Conservation (phyloP, 2,797 vertebrate species). For the Thaleichthys pacificus region DNA sequence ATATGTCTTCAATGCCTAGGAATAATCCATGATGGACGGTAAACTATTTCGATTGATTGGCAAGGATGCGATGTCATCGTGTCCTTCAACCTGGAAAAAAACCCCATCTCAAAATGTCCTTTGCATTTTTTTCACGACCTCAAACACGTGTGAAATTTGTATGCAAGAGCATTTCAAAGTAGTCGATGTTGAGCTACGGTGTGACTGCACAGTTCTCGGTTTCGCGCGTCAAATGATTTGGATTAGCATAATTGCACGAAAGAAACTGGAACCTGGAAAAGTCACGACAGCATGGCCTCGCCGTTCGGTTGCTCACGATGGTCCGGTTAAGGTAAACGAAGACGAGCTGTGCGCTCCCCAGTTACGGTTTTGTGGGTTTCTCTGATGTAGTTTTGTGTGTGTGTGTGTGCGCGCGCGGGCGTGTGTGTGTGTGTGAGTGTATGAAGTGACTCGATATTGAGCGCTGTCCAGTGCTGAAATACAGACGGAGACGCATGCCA, state of each 20-base stretch:
- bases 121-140: slow-evolving; percentile 22
- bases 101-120: slow-evolving; percentile 2
- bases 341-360: neutral
- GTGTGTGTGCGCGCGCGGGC: neutral
- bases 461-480: slow-evolving; percentile 29
- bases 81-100: slow-evolving; percentile 5
- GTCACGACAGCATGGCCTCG: neutral
- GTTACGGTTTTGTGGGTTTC: neutral
- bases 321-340: slow-evolving; percentile 13
- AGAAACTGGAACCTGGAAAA: slow-evolving; percentile 4
- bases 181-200: neutral
- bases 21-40: neutral
- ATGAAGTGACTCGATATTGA: neutral
- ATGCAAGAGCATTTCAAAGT: slow-evolving; percentile 20
- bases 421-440: neutral
- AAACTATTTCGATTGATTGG: neutral
- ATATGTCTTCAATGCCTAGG: neutral
- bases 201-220: neutral
- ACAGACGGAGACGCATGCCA: slow-evolving; percentile 2
- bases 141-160: slow-evolving; percentile 19
- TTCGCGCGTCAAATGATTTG: slow-evolving; percentile 8
- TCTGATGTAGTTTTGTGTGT: neutral
- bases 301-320: neutral
- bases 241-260: neutral
- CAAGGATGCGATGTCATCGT: slow-evolving; percentile 10